Conservation (phyloP, 2,113 vertebrate species). For the Lepisosteus oculatus region DNA sequence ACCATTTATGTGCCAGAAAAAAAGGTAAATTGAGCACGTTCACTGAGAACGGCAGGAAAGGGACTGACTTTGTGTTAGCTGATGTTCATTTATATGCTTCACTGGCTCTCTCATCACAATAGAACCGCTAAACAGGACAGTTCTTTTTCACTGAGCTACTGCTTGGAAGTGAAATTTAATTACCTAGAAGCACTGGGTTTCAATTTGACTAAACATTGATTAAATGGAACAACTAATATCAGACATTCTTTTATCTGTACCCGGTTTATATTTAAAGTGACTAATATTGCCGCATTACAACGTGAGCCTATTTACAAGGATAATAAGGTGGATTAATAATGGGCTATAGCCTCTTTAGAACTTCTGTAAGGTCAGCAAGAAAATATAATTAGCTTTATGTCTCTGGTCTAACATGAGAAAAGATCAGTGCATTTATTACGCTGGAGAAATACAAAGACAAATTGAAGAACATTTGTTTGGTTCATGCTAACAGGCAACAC, state of each 20-base stretch:
- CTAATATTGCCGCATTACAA: background rate
- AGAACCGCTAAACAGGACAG: conserved; percentile 31
- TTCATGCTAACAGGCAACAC: conserved; percentile 4
- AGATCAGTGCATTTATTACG: too few relatives aligned
- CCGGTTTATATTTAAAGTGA: background rate
- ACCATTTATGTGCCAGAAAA: conserved; percentile 8
- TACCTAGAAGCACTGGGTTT: background rate
- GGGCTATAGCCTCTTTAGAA: background rate
- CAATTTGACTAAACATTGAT: background rate
- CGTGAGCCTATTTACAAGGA: background rate
- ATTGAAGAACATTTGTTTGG: background rate
- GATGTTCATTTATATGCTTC: conserved; percentile 40
- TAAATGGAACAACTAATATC: background rate
- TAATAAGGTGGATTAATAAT: background rate
- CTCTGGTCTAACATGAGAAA: background rate
- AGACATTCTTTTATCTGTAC: background rate
- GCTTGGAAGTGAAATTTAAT: background rate
- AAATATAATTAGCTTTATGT: background rate
- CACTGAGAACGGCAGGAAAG: conserved; percentile 21
- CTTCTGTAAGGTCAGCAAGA: background rate
- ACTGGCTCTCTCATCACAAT: conserved; percentile 41
- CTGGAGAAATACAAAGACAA: background rate
- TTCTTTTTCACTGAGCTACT: background rate
- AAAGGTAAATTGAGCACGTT: background rate
- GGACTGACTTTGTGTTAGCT: conserved; percentile 44